Base-by-base conservation (phyloP, 2,113 vertebrate species). In the Vulpes ferrilata region DNA sequence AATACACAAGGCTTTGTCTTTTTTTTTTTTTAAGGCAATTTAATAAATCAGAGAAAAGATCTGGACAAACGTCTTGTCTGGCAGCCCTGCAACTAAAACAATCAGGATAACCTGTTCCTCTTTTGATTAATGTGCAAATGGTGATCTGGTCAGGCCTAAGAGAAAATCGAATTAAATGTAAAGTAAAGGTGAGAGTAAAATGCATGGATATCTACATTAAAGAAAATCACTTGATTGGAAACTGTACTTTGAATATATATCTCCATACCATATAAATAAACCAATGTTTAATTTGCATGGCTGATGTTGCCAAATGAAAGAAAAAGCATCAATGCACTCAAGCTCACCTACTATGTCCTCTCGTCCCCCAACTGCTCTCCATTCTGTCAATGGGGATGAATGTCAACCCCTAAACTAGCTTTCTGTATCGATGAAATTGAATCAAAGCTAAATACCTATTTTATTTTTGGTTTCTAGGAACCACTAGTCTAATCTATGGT, bases 31-130 rank as follows among this genome's bases (percentile, higher is more conserved):
- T 74, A 95, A 96, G 17, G 5, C 20, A 85, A 76, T 76, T 91
- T 85, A 91, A 71, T 38, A 90, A 88, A 96, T 84, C 81, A 90
- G 69, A 83, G 65, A 84, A 97, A 88, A 96, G 38, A 67, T 89
- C 67, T 92, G 48, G 60, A 48, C 35, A 32, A 76, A 94, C 74
- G 48, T 78, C 23, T 38, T 85, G 67, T 81, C 53, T 60, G 64
- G 91, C 59, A 85, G 59, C n/a, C 53, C 38, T 82, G 84, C 53
- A 76, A 85, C 85, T 88, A 88, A 88, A 78, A 84, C 80, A 84
- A 74, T 80, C 76, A 90, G 11, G 27, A 43, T 20, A 22, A 19
- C 9, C 53, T 65, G 27, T 20, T 93, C 22, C 20, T 92, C 57
- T 86, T 69, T 32, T 90, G 93, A 92, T 73, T 55, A 55, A 85